A percentile compares a stretch with the other conserved stretches of the same genome.
Evolutionary conservation across 2,113 vertebrate genomes (phyloP).

Genomic region (Tetrao urogallus): DNA sequence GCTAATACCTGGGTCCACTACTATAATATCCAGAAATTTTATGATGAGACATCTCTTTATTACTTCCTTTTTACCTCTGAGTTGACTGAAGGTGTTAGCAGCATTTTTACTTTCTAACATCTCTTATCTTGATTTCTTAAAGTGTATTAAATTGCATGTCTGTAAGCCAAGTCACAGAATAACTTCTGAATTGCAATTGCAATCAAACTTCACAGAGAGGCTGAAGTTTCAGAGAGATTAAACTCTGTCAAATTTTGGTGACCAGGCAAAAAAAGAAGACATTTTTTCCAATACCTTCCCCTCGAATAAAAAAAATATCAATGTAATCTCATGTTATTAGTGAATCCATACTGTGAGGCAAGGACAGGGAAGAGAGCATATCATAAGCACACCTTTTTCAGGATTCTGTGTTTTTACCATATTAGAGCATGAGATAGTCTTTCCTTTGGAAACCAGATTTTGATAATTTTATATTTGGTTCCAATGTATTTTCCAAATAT

Average conservation of each 20-base stretch:
- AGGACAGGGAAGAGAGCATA: not conserved
- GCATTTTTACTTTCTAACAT: not conserved
- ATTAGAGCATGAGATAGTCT: not conserved
- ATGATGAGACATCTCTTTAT: not conserved
- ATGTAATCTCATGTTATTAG: not conserved
- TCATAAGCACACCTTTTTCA: not conserved
- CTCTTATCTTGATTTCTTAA: not conserved
- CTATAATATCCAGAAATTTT: not conserved
- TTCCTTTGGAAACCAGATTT: not conserved
- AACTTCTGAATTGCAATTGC: not conserved
- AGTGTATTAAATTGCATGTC: not conserved
- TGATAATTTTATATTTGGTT: not conserved
- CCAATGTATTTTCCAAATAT: not conserved
- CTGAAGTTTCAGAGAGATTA: not conserved
- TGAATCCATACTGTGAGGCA: not conserved
- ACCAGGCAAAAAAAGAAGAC: not conserved
- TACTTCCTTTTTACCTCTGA: not conserved
- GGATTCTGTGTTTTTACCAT: not conserved
- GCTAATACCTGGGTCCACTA: not conserved
- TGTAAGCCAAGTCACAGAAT: not conserved
- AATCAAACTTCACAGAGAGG: not conserved
- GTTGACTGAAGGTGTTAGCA: not conserved
- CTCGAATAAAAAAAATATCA: not conserved
- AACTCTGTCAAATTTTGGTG: not conserved
- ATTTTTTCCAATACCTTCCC: fast-evolving